Conservation (phyloP, 1,140 invertebrate species). For the Achatina immaculata region DNA sequence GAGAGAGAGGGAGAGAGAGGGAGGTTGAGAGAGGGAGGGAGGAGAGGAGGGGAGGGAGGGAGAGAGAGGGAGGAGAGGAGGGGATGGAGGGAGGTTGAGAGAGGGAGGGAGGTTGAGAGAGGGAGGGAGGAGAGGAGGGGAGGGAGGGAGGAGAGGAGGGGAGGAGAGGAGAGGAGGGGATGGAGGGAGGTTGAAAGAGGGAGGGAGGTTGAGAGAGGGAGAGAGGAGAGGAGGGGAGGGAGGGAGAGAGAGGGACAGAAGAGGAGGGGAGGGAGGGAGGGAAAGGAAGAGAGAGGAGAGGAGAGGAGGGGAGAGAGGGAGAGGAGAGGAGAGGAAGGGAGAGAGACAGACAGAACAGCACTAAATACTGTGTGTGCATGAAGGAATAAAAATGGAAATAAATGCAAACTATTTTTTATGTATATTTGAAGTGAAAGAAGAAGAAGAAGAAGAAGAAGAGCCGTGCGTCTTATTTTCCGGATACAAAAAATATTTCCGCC, state of each 20-base stretch:
- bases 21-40: not conserved
- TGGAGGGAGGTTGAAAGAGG: not conserved
- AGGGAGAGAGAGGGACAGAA: not conserved
- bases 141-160: constrained; percentile 33
- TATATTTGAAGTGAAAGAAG: not conserved
- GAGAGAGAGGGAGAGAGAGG: constrained; percentile 6
- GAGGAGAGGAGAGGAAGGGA: no score
- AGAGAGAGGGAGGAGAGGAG: not conserved
- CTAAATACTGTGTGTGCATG: not conserved
- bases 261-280: not conserved
- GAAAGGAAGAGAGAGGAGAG: no score
- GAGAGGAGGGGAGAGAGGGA: not conserved
- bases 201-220: not conserved
- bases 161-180: not conserved
- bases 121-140: constrained; percentile 40
- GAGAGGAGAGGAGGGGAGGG: not conserved
- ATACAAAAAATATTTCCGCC: no score
- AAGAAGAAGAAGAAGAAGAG: not conserved
- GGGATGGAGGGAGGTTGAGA: constrained; percentile 14
- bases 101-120: constrained; percentile 30
- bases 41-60: not conserved
- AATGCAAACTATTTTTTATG: no score
- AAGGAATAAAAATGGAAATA: not conserved
- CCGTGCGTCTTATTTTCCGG: no score
- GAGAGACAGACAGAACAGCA: not conserved